phyloP scores from a whole-genome alignment of 1,140 invertebrate genomes.

The Pseudomyrmex gracilis region DNA sequence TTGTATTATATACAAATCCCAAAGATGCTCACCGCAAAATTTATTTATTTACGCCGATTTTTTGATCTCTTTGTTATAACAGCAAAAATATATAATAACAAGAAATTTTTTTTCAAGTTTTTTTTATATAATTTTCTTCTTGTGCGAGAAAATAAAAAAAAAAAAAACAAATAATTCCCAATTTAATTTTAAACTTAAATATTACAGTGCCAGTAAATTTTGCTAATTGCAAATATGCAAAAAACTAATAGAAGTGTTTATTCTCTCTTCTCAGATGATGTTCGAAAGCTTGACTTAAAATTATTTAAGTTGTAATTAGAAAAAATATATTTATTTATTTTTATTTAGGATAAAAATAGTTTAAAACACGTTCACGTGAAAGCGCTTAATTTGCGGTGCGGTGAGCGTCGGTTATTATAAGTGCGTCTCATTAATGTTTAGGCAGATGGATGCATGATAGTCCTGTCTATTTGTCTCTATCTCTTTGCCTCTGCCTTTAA shows the following conservation, averaged over 20 bases:
- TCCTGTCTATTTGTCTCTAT: constrained; percentile 74
- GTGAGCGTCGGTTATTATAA: constrained; percentile 61
- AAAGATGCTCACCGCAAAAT: constrained; percentile 67
- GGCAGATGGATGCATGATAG: constrained; percentile 78
- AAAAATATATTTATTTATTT: background rate
- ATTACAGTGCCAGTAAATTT: background rate
- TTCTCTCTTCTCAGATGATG: background rate
- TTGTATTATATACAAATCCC: constrained; percentile 62
- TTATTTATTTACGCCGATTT: background rate
- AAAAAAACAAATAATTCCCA: background rate
- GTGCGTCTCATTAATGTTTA: constrained; percentile 72
- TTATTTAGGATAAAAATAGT: background rate
- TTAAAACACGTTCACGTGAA: constrained; percentile 3
- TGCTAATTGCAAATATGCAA: constrained; percentile 8
- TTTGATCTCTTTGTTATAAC: background rate
- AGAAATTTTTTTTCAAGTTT: background rate
- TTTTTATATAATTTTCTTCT: constrained; percentile 13
- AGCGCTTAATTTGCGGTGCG: constrained; percentile 29
- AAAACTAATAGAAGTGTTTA: background rate
- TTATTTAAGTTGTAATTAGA: too few relatives aligned
- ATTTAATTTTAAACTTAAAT: constrained; percentile 6
- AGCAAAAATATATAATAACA: background rate
- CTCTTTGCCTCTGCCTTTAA: constrained; percentile 72
- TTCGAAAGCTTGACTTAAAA: too few relatives aligned
- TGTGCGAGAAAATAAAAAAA: background rate